Conservation (phyloP, 2,888 invertebrate genomes). For the Dasypogon diadema region DNA sequence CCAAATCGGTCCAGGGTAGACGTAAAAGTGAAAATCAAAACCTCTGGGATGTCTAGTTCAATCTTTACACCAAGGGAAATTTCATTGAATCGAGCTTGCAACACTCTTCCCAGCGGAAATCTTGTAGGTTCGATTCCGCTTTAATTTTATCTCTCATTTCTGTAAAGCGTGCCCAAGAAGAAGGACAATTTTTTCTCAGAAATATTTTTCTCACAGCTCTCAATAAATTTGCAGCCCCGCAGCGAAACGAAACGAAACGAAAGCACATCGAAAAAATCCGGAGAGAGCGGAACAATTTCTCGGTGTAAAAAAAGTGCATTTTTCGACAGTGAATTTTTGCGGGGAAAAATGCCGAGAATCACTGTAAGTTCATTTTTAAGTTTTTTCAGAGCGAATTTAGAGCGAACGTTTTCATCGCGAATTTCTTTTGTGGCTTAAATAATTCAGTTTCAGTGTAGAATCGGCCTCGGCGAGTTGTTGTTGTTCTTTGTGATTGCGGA, state of each 20-base stretch:
- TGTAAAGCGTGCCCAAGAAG: neutral
- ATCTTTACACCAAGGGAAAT: neutral
- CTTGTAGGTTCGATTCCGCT: too few species aligned
- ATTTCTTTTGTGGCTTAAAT: too few species aligned
- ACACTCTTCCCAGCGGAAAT: neutral
- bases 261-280: slow-evolving; percentile 9
- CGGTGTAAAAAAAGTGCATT: slow-evolving; percentile 8
- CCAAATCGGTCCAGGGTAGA: too few species aligned
- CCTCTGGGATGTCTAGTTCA: neutral
- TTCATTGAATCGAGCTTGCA: neutral
- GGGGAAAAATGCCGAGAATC: slow-evolving; percentile 20
- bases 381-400: too few species aligned
- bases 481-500: slow-evolving; percentile 3
- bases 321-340: slow-evolving; percentile 1
- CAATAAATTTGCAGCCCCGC: neutral
- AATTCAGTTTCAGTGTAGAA: neutral
- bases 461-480: slow-evolving; percentile 35
- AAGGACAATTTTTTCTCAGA: slow-evolving; percentile 26
- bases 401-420: slow-evolving; percentile 9
- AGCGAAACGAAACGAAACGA: neutral
- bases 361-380: too few species aligned
- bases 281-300: neutral
- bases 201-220: slow-evolving; percentile 3
- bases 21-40: too few species aligned
- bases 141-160: slow-evolving; percentile 15